Base-by-base conservation (phyloP, 1,140 invertebrate species). In the Adelges cooleyi region DNA sequence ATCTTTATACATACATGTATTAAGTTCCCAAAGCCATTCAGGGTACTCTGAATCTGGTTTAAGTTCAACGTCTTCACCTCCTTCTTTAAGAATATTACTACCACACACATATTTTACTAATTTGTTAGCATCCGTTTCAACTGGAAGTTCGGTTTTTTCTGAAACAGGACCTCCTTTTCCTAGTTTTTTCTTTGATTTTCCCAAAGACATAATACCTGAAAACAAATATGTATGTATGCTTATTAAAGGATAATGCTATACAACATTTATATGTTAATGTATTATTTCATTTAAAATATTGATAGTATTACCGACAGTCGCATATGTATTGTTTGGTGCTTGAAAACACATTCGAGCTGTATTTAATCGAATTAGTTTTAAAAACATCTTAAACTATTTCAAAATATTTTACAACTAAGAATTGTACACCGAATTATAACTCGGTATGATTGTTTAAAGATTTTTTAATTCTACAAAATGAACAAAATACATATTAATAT, bases 11-110 rank as follows among this genome's bases (percentile, higher is more conserved):
- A n/a, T 69, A 70, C 79, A 77, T 23, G 79, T 82, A 66, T 82
- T 77, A 13, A 96, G 71, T 0, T 70, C 78, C 92, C 92, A 96
- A 18, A 97, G 74, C 93, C 93, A 97, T 20, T 90, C 90, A 0
- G 93, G 93, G 76, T 97, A 97, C 73, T 95, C 92, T 59, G 78
- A 81, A 73, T 95, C 89, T 2, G 85, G 81, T 74, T 87, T 88
- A 11, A 97, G 67, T 79, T 90, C 81, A 17, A 94, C 75, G 74
- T 94, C 90, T 76, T 92, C 80, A 36, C 86, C 85, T 36, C 86
- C 85, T 71, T 81, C 77, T 73, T 85, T 82, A 33, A 80, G 78
- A 62, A 91, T 84, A 74, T 95, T 93, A 56, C 84, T 86, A 4
- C 93, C 93, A 73, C 92, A 95, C n/a, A 88, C 83, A 73, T 82